Percentiles rank a stretch among this genome's conserved stretches.
Evolutionary conservation across 64 coral and sea anemone genomes (phyloP).

Genomic region (Cladopsammia gracilis): DNA sequence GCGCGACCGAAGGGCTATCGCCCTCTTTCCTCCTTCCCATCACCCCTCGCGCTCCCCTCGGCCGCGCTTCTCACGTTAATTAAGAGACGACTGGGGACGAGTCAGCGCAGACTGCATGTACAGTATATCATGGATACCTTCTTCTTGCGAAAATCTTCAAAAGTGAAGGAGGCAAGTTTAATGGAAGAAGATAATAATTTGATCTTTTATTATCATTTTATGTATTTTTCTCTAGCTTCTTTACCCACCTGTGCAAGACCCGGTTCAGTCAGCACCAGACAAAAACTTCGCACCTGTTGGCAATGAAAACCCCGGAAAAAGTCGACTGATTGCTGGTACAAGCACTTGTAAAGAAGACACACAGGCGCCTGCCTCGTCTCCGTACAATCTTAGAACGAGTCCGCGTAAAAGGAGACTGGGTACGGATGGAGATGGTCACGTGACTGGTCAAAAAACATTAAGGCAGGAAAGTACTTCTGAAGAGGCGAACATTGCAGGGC

Average conservation of each 20-base stretch:
- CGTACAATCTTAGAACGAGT: conserved; percentile 34
- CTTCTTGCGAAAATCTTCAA: too few species aligned
- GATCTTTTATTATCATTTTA: not conserved
- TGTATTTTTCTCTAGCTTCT: not conserved
- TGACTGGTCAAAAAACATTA: not conserved
- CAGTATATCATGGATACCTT: too few species aligned
- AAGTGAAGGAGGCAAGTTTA: too few species aligned
- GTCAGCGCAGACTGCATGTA: too few species aligned
- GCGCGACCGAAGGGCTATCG: too few species aligned
- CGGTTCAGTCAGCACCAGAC: not conserved
- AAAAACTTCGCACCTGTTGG: not conserved
- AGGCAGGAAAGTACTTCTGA: not conserved
- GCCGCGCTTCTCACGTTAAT: too few species aligned
- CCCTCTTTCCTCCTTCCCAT: too few species aligned
- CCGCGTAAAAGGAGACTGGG: conserved; percentile 6
- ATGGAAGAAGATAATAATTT: too few species aligned
- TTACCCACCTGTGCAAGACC: not conserved
- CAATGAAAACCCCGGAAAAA: not conserved
- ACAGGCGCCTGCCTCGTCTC: not conserved
- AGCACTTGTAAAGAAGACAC: not conserved
- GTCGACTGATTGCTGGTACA: not conserved
- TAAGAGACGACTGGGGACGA: too few species aligned
- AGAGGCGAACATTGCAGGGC: not conserved
- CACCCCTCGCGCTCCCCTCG: too few species aligned
- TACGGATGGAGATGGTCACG: not conserved